phyloP scores from a whole-genome alignment of 2,888 invertebrate species.

The Dascillus cervinus region DNA sequence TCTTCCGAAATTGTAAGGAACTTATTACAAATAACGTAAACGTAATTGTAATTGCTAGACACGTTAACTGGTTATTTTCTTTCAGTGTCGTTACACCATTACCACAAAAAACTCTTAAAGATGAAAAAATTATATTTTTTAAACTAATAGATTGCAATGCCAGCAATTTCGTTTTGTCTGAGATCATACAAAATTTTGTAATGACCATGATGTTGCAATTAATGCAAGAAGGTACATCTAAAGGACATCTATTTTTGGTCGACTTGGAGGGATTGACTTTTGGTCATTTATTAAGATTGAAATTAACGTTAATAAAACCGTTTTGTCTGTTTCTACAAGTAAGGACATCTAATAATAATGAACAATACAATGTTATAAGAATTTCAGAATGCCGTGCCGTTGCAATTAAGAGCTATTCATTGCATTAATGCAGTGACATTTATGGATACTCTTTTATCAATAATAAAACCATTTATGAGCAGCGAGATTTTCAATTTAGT shows the following conservation, averaged over 20 bases:
- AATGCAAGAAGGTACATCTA: constrained; percentile 42
- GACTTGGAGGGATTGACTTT: constrained; percentile 54
- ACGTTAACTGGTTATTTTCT: no score
- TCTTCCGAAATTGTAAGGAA: no score
- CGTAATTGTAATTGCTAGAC: no score
- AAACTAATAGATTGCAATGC: constrained; percentile 48
- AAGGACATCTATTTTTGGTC: constrained; percentile 54
- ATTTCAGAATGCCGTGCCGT: constrained; percentile 44
- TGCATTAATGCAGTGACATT: constrained; percentile 62
- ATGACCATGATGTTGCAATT: constrained; percentile 57
- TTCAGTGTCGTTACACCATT: constrained; percentile 11
- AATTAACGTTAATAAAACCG: no score
- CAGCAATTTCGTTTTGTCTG: constrained; percentile 50
- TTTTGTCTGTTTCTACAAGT: no score
- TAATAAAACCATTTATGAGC: constrained; percentile 67
- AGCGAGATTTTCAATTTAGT: constrained; percentile 47
- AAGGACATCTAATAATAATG: neutral
- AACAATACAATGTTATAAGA: neutral
- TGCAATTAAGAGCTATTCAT: constrained; percentile 60
- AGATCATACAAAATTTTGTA: constrained; percentile 45
- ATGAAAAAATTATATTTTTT: constrained; percentile 28
- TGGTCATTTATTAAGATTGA: no score
- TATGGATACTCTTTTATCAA: constrained; percentile 60
- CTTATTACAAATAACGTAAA: no score
- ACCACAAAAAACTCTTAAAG: constrained; percentile 23